phyloP scores from a whole-genome alignment of 2,888 invertebrate species.

The Neocrepidodera transversa region DNA sequence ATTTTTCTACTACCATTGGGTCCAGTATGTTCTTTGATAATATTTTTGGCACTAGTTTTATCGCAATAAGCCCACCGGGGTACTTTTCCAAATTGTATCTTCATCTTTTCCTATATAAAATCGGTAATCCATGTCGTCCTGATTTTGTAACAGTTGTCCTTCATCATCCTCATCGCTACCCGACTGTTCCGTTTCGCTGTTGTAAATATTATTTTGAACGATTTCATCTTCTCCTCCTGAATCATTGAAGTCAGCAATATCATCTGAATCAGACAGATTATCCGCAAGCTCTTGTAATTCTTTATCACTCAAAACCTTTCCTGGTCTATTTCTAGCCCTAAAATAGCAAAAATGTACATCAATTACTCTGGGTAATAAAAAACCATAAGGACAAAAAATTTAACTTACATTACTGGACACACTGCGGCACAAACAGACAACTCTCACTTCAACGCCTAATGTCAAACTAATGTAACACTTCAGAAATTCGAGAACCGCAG shows the following conservation, averaged over 20 bases:
- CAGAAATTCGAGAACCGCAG: neutral
- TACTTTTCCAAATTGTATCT: neutral
- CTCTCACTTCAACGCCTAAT: neutral
- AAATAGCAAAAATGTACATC: neutral
- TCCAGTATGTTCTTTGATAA: slow-evolving; percentile 5
- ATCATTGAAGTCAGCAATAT: neutral
- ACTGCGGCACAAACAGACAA: neutral
- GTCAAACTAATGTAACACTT: neutral
- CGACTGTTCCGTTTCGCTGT: neutral
- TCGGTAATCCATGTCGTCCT: neutral
- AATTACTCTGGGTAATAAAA: neutral
- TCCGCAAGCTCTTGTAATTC: neutral
- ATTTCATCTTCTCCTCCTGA: neutral
- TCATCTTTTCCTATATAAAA: neutral
- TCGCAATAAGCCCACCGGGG: neutral
- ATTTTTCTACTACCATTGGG: neutral
- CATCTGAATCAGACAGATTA: neutral
- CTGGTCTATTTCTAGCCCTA: neutral
- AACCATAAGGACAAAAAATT: slow-evolving; percentile 9
- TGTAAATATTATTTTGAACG: neutral
- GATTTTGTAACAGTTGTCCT: neutral
- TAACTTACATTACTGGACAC: neutral
- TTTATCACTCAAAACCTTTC: neutral
- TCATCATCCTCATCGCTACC: neutral
- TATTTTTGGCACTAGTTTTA: neutral